Percentiles rank a stretch among this genome's conserved stretches.
Conservation (phyloP, 2,113 vertebrate genomes). For the Tamias sibiricus region DNA sequence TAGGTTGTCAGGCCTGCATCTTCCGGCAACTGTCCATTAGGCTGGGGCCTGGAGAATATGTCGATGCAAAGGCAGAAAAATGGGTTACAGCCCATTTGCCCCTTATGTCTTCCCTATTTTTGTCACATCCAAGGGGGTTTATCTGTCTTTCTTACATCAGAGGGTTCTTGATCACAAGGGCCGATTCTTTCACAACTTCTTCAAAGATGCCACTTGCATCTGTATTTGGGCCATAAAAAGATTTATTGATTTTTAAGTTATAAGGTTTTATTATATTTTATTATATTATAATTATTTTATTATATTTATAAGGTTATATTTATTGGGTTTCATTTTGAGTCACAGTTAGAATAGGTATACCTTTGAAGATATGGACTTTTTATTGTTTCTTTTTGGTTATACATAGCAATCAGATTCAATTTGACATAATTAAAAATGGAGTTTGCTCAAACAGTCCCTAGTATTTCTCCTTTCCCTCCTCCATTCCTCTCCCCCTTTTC, state of each 20-base stretch:
- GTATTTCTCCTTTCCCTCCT: no score
- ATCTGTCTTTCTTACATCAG: no score
- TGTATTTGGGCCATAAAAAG: background rate
- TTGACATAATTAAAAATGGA: no score
- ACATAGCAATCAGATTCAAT: no score
- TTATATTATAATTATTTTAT: no score
- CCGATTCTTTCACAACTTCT: background rate
- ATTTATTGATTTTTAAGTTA: background rate
- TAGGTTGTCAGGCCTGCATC: background rate
- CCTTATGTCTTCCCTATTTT: background rate
- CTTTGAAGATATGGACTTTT: background rate
- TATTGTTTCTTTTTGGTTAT: background rate
- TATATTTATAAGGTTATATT: no score
- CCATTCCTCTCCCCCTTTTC: no score
- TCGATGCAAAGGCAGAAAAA: background rate
- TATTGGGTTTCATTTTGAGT: background rate
- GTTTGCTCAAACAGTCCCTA: no score
- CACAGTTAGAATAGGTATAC: background rate
- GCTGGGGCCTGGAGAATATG: no score
- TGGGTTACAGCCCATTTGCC: fast-evolving
- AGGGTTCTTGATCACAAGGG: background rate
- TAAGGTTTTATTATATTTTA: no score
- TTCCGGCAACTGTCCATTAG: background rate
- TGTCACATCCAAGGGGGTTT: background rate
- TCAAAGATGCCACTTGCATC: no score